Conservation (phyloP, 1,140 invertebrate species). For the Leptinotarsa defecta region DNA sequence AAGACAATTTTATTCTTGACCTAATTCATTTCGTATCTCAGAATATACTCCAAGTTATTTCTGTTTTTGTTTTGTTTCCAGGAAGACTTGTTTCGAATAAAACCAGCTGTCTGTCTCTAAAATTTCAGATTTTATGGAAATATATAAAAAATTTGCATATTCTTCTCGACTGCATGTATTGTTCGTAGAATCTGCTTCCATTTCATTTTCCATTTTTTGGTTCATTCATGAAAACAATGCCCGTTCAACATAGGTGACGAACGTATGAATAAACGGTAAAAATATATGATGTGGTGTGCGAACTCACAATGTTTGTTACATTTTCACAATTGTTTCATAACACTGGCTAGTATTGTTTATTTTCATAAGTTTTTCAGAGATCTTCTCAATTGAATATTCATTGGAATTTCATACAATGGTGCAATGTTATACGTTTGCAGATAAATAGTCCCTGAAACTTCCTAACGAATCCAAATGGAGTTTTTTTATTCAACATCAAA, state of each 20-base stretch:
- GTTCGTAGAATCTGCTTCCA: not conserved
- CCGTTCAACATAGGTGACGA: not conserved
- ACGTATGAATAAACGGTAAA: not conserved
- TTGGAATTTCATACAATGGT: too few relatives aligned
- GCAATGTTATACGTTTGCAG: too few relatives aligned
- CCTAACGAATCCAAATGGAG: too few relatives aligned
- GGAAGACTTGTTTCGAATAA: not conserved
- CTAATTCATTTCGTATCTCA: not conserved
- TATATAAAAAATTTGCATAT: constrained; percentile 4
- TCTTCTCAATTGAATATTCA: too few relatives aligned
- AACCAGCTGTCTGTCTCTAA: not conserved
- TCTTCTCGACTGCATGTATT: not conserved
- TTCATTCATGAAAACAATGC: not conserved
- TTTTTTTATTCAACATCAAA: too few relatives aligned
- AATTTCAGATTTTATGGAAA: not conserved
- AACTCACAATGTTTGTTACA: too few relatives aligned
- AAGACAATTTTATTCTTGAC: not conserved
- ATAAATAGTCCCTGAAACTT: too few relatives aligned
- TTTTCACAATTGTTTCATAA: too few relatives aligned
- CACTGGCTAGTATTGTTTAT: too few relatives aligned
- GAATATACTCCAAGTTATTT: not conserved
- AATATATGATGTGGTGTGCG: too few relatives aligned
- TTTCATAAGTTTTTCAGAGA: too few relatives aligned
- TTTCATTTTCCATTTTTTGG: not conserved
- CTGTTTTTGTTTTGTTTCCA: not conserved